Conservation (phyloP, 2,797 vertebrate species). For the Phataginus tricuspis region DNA sequence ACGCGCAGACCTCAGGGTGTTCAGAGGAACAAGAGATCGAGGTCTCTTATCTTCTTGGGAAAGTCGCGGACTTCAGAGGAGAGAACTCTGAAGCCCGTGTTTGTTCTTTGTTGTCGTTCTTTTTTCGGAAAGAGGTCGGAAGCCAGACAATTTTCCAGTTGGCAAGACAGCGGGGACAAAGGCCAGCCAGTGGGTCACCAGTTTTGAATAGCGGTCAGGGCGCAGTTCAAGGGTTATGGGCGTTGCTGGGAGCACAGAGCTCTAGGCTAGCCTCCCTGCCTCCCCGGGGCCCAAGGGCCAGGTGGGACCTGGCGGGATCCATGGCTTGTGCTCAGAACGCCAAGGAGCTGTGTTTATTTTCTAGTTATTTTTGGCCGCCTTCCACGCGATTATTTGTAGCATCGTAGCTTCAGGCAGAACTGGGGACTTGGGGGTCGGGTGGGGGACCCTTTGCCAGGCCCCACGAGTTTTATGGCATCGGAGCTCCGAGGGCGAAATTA, state of each 20-base stretch:
- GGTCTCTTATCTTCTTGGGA: not conserved
- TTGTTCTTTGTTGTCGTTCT: not conserved
- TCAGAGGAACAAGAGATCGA: no score
- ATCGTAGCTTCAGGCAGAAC: conserved; percentile 67
- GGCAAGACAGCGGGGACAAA: not conserved
- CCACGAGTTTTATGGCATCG: conserved; percentile 81
- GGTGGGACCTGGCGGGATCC: conserved; percentile 60
- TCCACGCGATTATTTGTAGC: conserved; percentile 85
- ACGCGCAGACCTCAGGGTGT: not conserved
- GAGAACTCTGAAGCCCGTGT: not conserved
- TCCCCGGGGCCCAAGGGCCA: not conserved
- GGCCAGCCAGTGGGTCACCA: not conserved
- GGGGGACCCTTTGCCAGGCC: conserved; percentile 42
- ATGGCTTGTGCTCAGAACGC: not conserved
- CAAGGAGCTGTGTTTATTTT: conserved; percentile 83
- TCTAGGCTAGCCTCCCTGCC: accelerated
- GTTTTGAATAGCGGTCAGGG: not conserved
- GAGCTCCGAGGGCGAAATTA: conserved; percentile 83
- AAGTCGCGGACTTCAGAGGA: not conserved
- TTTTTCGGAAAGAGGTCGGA: not conserved
- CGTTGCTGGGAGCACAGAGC: not conserved
- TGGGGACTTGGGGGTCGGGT: not conserved
- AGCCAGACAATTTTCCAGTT: not conserved
- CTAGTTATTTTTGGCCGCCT: conserved; percentile 83
- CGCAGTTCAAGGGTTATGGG: not conserved